Evolutionary conservation across 2,113 vertebrate genomes (phyloP).

Genomic region (Saccopteryx bilineata): DNA sequence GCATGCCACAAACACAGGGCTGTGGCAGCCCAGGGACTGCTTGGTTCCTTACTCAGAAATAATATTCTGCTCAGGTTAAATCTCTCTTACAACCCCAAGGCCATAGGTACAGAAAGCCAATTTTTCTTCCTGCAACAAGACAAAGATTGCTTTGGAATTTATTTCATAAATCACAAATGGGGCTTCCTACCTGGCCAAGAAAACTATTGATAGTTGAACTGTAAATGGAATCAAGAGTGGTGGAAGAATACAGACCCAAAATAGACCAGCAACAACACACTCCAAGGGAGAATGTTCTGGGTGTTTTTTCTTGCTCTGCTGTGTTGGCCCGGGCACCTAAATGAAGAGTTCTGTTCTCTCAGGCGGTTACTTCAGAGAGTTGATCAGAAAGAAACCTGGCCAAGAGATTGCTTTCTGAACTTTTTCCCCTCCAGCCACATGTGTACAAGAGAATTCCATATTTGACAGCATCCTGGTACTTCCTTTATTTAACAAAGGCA

Average conservation of each 20-base stretch:
- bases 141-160: slow-evolving; percentile 56
- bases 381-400: slow-evolving; percentile 48
- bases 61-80: slow-evolving; percentile 43
- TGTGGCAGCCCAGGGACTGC: background rate
- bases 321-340: background rate
- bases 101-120: background rate
- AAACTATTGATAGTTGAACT: slow-evolving; percentile 4
- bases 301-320: background rate
- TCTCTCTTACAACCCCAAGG: background rate
- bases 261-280: background rate
- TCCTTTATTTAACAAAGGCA: slow-evolving; percentile 68
- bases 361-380: slow-evolving; percentile 53
- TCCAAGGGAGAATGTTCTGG: background rate
- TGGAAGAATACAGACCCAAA: background rate
- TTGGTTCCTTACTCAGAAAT: background rate
- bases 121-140: slow-evolving; percentile 42
- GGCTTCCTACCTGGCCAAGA: background rate
- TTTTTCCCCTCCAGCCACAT: background rate
- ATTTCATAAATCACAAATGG: slow-evolving; percentile 45
- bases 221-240: background rate
- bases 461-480: slow-evolving; percentile 57
- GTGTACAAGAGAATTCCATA: slow-evolving; percentile 55
- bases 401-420: background rate
- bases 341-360: slow-evolving; percentile 33
- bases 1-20: background rate